phyloP scores from a whole-genome alignment of 2,797 vertebrate genomes.

The Poecilia gillii region DNA sequence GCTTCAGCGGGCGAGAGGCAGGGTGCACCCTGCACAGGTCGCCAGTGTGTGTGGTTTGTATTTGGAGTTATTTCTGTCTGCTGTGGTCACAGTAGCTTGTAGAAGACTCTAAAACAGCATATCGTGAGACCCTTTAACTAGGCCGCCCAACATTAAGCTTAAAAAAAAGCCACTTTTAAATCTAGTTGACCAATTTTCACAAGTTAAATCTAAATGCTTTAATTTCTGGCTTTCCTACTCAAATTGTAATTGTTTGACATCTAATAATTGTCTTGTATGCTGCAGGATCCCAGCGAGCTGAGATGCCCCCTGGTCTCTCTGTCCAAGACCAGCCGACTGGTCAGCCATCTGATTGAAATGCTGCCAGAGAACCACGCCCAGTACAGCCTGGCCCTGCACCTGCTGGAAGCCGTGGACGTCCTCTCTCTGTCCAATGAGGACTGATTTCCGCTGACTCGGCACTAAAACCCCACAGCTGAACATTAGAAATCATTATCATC shows the following conservation, averaged over 20 bases:
- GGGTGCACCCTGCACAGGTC: no score
- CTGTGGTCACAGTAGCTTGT: neutral
- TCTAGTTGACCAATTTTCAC: neutral
- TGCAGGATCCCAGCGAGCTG: conserved; percentile 91
- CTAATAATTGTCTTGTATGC: neutral
- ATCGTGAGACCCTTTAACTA: neutral
- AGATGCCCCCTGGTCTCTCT: conserved; percentile 88
- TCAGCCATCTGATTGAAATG: conserved; percentile 89
- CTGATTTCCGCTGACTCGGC: conserved; percentile 47
- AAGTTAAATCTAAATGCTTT: neutral
- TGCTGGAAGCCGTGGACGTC: conserved; percentile 90
- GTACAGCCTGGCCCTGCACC: conserved; percentile 91
- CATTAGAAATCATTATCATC: neutral
- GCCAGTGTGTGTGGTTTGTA: neutral
- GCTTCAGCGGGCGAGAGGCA: no score
- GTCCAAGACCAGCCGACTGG: conserved; percentile 84
- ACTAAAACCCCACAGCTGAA: neutral
- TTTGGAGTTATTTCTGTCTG: neutral
- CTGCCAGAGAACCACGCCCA: conserved; percentile 95
- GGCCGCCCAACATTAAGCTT: neutral
- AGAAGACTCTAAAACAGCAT: neutral
- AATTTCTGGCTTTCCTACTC: neutral
- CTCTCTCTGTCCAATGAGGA: conserved; percentile 68
- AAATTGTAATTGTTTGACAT: neutral
- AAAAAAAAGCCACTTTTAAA: neutral